Evolutionary conservation across 2,797 vertebrate genomes (phyloP), one percentile per base, ranked within the genome.

Genomic region (Orestias chungarensis): DNA sequence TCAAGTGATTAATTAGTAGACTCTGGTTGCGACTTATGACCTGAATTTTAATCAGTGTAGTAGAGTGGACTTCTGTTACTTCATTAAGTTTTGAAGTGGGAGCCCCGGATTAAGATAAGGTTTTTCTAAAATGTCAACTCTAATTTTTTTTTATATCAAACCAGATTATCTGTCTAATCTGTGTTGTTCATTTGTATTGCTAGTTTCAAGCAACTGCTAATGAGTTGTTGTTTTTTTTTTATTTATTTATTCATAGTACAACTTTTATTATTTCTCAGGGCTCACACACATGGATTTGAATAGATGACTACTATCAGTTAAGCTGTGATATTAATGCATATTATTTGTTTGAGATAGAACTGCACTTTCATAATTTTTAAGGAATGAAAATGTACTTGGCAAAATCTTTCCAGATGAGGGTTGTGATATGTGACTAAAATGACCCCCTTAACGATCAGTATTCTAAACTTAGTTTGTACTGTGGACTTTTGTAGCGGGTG

Each of bases 1-100:
- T 83, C 77, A 75, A 83, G 84, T 92, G 87, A 92, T 92, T 92
- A 88, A 93, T 93, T 91, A 88, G 80, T 84, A 70, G 68, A 79
- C 75, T 72, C 72, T 91, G 80, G 83, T 81, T 84, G 79, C 86
- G 86, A 88, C 82, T 90, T 92, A 76, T 89, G 80, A 86, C 89
- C 82, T 43, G 71, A 89, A 81, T 87, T 87, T 80, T 82, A 87
- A 84, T 90, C 84, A 88, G 68, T 33, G 1, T 40, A 66, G 70
- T 74, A 46, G 66, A 85, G 76, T 79, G 66, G 67, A 83, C 81
- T 81, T 87, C 74, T 72, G 73, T 68, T 43, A 86, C 76, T 91
- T 87, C 68, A 86, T 90, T 82, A 83, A 55, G 27, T 54, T 49
- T 40, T 73, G 38, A 75, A 68, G 62, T 70, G 11, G 57, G 57